A percentile compares a stretch with the other conserved stretches of the same genome.
phyloP scores from a whole-genome alignment of 2,797 vertebrate genomes.

The Prunella strophiata region DNA sequence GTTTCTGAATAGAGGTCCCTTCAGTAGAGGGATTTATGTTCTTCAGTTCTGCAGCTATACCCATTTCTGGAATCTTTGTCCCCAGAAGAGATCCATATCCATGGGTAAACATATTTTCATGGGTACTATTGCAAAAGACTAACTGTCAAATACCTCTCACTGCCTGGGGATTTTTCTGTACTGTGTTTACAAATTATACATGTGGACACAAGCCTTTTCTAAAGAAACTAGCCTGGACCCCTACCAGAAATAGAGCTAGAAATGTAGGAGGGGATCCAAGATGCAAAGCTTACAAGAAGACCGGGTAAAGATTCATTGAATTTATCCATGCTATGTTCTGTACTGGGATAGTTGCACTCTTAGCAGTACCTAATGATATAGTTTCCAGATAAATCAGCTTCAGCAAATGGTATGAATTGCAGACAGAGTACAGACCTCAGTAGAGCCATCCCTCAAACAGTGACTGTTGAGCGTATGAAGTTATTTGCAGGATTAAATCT shows the following conservation, averaged over 20 bases:
- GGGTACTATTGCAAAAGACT: neutral
- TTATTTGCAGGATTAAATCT: conserved; percentile 5
- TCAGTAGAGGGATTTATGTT: neutral
- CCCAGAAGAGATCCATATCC: neutral
- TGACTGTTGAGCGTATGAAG: neutral
- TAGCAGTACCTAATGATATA: neutral
- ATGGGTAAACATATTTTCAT: neutral
- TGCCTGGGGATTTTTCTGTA: neutral
- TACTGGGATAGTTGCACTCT: neutral
- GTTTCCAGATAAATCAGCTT: neutral
- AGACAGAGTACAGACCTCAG: neutral
- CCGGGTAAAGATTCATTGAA: neutral
- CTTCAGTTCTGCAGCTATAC: neutral
- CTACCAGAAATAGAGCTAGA: neutral
- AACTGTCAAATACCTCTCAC: neutral
- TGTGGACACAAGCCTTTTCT: neutral
- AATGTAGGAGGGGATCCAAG: neutral
- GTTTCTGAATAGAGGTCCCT: neutral
- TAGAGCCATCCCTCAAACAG: neutral
- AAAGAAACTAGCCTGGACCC: neutral
- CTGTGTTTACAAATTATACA: neutral
- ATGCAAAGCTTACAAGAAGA: neutral
- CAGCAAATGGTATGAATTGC: neutral
- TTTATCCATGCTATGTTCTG: neutral
- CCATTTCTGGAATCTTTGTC: neutral